These are phyloP conservation scores for Percopsis omiscomaycus DNA, from an alignment of 2,797 vertebrate species.

Conservation along the genomic window DNA sequence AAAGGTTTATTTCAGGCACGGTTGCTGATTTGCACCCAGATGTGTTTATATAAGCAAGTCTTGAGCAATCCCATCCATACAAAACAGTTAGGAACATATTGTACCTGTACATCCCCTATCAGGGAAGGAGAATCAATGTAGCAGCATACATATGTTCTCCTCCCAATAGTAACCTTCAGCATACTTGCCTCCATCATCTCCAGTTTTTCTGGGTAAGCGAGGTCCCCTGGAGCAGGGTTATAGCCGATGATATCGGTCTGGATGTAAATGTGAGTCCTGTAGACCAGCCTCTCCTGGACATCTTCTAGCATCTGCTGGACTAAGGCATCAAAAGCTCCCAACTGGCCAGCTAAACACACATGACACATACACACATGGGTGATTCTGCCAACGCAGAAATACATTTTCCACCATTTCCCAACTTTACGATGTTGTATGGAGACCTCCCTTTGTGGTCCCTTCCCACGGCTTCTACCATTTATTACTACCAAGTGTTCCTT, in stretches of 20 bases:
- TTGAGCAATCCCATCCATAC: background rate
- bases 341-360: slow-evolving; percentile 78
- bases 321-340: slow-evolving; percentile 90
- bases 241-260: slow-evolving; percentile 95
- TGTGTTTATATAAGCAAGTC: background rate
- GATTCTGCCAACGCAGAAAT: background rate
- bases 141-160: background rate
- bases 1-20: too few species aligned
- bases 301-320: slow-evolving; percentile 98
- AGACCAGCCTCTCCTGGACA: slow-evolving; percentile 95
- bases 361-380: slow-evolving; percentile 8
- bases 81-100: background rate
- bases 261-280: slow-evolving; percentile 97
- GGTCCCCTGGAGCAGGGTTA: slow-evolving; percentile 92
- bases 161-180: background rate
- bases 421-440: too few species aligned
- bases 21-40: background rate
- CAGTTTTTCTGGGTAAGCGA: slow-evolving; percentile 96
- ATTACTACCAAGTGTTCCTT: too few species aligned
- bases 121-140: background rate
- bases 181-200: slow-evolving; percentile 95
- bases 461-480: too few species aligned
- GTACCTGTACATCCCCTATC: too few species aligned
- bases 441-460: too few species aligned
- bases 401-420: background rate